Evolutionary conservation across 2,113 vertebrate species (phyloP).

Genomic region (Archocentrus centrarchus): DNA sequence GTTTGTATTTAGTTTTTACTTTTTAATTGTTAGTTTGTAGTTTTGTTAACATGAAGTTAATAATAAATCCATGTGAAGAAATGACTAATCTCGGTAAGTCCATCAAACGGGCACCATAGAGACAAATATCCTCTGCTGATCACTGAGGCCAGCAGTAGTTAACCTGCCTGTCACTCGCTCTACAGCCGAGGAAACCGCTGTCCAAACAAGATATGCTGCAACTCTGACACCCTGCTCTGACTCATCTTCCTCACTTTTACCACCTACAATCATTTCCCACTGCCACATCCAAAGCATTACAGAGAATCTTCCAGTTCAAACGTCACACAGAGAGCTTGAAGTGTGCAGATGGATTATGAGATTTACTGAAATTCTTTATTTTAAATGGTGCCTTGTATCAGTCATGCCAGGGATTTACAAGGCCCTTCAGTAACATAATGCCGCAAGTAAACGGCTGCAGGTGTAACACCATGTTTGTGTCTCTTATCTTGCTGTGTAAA

Average conservation of each 20-base stretch:
- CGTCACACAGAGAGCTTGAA: constrained; percentile 3
- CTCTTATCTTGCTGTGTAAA: constrained; percentile 10
- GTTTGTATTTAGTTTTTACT: not conserved
- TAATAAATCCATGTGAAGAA: not conserved
- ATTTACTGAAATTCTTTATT: not conserved
- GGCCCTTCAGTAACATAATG: not conserved
- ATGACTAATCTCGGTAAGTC: not conserved
- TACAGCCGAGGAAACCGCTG: constrained; percentile 69
- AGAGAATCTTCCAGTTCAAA: constrained; percentile 38
- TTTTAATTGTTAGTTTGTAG: not conserved
- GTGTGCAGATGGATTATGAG: not conserved
- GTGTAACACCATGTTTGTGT: not conserved
- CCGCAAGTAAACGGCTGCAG: not conserved
- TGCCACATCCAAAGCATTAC: constrained; percentile 17
- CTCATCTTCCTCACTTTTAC: constrained; percentile 67
- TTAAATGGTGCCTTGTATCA: not conserved
- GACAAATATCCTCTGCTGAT: constrained; percentile 41
- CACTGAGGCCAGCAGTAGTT: constrained; percentile 41
- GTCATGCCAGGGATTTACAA: not conserved
- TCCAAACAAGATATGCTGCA: constrained; percentile 74
- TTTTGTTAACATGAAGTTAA: not conserved
- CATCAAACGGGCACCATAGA: not conserved
- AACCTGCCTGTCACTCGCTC: constrained; percentile 46
- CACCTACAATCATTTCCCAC: constrained; percentile 59
- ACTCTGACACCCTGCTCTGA: not conserved